These are phyloP conservation scores for Limonius californicus DNA, from an alignment of 1,140 invertebrate genomes.

Conservation along the genomic window DNA sequence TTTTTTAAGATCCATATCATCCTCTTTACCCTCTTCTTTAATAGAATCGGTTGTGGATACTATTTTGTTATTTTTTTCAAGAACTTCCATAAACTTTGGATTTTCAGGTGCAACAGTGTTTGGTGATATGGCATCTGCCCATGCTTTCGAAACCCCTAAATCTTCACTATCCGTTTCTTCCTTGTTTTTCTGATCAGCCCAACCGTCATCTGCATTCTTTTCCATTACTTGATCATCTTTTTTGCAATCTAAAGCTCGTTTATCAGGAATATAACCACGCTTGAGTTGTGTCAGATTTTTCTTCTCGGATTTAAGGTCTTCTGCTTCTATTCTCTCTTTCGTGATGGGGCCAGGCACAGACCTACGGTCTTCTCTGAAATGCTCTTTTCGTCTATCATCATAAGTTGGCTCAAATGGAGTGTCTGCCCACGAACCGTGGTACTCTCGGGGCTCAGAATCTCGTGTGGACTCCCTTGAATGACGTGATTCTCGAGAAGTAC, in stretches of 20 bases:
- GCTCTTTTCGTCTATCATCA: slow-evolving; percentile 48
- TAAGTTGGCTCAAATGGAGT: slow-evolving; percentile 45
- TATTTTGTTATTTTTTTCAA: slow-evolving; percentile 27
- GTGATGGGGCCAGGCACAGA: slow-evolving; percentile 59
- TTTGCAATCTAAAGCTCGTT: slow-evolving; percentile 37
- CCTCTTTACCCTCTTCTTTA: slow-evolving; percentile 20
- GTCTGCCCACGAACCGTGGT: slow-evolving; percentile 48
- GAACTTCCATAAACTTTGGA: slow-evolving; percentile 19
- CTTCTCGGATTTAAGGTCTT: slow-evolving; percentile 55
- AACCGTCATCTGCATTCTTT: slow-evolving; percentile 32
- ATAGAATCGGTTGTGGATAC: slow-evolving; percentile 5
- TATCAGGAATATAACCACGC: slow-evolving; percentile 40
- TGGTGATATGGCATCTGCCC: slow-evolving; percentile 51
- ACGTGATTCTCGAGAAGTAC: slow-evolving; percentile 54
- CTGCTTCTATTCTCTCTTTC: slow-evolving; percentile 59
- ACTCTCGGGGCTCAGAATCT: slow-evolving; percentile 36
- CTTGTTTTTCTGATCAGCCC: background rate
- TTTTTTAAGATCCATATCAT: slow-evolving; percentile 28
- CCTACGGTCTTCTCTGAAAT: slow-evolving; percentile 43
- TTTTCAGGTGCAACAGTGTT: slow-evolving; percentile 31
- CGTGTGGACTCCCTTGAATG: slow-evolving; percentile 44
- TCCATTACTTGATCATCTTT: slow-evolving; percentile 39
- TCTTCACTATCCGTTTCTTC: slow-evolving; percentile 36
- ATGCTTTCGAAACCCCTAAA: slow-evolving; percentile 41
- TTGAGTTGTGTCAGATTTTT: slow-evolving; percentile 55